Conservation (phyloP, 2,888 invertebrate species). For the Plemyria rubiginata region DNA sequence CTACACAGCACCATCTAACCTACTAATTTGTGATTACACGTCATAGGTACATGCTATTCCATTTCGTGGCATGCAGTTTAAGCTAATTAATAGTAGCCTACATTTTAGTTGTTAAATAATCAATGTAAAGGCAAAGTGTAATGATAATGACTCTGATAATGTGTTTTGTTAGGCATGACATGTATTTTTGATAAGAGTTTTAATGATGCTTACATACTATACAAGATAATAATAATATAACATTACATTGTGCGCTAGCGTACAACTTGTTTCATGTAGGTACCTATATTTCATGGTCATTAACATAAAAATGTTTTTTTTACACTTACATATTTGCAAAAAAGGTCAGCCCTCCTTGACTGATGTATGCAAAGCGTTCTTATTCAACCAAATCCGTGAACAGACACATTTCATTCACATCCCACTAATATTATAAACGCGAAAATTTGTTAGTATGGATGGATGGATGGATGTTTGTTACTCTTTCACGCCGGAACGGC, state of each 20-base stretch:
- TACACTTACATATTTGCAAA: background rate
- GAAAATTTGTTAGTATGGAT: no score
- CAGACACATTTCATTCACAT: no score
- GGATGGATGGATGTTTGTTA: no score
- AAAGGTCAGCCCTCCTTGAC: background rate
- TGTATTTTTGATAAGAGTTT: constrained; percentile 42
- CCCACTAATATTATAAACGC: no score
- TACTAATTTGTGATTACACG: background rate
- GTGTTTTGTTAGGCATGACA: constrained; percentile 45
- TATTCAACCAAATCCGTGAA: no score
- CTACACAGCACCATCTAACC: no score
- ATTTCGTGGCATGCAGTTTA: constrained; percentile 1
- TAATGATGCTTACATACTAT: constrained; percentile 22
- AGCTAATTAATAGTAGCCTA: constrained; percentile 15
- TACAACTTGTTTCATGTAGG: no score
- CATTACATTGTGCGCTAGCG: constrained; percentile 2
- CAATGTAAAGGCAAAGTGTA: constrained; percentile 30
- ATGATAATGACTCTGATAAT: constrained; percentile 46
- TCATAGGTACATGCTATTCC: background rate
- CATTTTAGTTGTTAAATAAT: constrained; percentile 39
- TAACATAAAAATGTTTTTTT: background rate
- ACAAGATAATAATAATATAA: constrained; percentile 3
- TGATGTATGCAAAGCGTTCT: no score
- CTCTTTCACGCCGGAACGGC: no score
- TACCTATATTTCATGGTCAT: background rate